These are phyloP conservation scores for Nautilus pompilius DNA, from an alignment of 1,140 invertebrate genomes.

Conservation along the genomic window DNA sequence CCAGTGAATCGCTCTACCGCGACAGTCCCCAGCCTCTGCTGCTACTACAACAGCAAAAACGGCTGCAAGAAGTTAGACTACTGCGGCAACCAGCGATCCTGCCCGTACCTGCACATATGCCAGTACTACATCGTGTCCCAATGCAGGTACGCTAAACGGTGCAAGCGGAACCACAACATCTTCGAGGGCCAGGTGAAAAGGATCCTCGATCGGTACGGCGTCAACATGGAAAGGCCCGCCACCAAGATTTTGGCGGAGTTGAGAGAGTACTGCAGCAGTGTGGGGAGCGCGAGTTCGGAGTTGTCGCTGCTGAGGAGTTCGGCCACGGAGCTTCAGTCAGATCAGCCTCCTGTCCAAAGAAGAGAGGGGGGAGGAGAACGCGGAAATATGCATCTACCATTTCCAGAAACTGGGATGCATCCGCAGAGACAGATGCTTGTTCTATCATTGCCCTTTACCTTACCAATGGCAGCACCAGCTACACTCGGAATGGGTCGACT, in stretches of 20 bases:
- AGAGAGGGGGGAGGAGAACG: too few relatives aligned
- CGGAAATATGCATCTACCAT: too few relatives aligned
- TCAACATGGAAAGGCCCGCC: constrained; percentile 13
- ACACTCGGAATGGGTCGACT: too few relatives aligned
- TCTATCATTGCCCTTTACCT: too few relatives aligned
- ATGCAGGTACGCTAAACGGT: constrained; percentile 17
- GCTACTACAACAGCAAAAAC: constrained; percentile 16
- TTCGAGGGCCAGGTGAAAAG: constrained; percentile 13
- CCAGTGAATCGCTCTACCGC: constrained; percentile 8
- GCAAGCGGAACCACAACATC: constrained; percentile 18
- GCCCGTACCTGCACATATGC: constrained; percentile 20
- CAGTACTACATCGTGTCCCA: constrained; percentile 14
- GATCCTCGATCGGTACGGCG: constrained; percentile 13
- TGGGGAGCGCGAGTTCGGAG: too few relatives aligned
- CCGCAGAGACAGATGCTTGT: too few relatives aligned
- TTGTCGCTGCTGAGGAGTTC: too few relatives aligned
- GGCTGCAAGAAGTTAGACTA: constrained; percentile 15
- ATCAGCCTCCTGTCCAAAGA: too few relatives aligned
- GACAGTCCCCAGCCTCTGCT: constrained; percentile 15
- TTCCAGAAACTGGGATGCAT: too few relatives aligned
- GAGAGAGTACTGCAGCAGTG: too few relatives aligned
- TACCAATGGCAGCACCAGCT: too few relatives aligned
- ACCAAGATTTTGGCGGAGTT: constrained; percentile 17
- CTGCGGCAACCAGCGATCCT: not conserved
- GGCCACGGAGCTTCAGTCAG: too few relatives aligned